Percentiles rank a stretch among this genome's conserved stretches.
Evolutionary conservation across 2,113 vertebrate genomes (phyloP).

Genomic region (Acrocephalus arundinaceus): DNA sequence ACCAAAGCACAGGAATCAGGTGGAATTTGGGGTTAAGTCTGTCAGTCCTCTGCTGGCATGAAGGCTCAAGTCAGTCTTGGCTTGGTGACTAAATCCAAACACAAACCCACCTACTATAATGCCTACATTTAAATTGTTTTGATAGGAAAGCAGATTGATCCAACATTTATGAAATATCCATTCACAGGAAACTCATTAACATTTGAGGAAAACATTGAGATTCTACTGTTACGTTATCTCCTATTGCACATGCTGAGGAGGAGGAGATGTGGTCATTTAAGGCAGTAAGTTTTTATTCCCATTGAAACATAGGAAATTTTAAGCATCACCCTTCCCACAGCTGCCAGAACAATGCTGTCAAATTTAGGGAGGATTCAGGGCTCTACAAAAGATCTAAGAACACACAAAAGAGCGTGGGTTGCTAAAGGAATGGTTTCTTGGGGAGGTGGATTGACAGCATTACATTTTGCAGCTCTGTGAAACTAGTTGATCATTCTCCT

Average conservation of each 20-base stretch:
- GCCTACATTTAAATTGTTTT: background rate
- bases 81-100: background rate
- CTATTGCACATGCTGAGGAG: background rate
- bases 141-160: background rate
- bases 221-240: background rate
- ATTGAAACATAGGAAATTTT: background rate
- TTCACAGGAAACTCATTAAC: background rate
- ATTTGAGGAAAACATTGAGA: background rate
- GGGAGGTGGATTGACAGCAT: constrained; percentile 19
- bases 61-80: background rate
- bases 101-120: background rate
- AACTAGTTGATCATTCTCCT: constrained; percentile 37
- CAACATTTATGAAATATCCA: background rate
- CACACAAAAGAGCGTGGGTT: constrained; percentile 8
- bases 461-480: background rate
- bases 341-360: constrained; percentile 27
- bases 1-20: background rate
- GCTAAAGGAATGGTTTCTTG: constrained; percentile 1
- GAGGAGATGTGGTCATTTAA: background rate
- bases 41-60: background rate
- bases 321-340: constrained; percentile 20
- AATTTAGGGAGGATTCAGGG: constrained; percentile 1
- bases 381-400: constrained; percentile 10
- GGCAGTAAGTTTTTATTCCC: background rate
- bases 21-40: background rate